Evolutionary conservation across 2,888 invertebrate genomes (phyloP).

Genomic region (Phyto melanocephala): DNA sequence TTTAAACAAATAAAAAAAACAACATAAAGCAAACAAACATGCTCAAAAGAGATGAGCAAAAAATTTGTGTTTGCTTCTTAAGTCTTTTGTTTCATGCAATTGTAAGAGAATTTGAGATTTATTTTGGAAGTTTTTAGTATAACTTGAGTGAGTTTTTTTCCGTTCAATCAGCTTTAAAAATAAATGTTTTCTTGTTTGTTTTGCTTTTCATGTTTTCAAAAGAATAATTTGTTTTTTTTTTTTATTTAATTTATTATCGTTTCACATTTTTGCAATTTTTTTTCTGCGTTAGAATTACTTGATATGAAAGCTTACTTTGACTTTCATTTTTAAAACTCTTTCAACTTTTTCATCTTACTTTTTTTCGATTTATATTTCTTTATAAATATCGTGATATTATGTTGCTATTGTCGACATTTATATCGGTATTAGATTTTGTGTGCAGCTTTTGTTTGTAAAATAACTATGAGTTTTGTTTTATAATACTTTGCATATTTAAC

Average conservation of each 20-base stretch:
- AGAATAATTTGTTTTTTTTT: not conserved
- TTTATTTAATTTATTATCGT: not conserved
- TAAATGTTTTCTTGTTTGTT: slow-evolving; percentile 12
- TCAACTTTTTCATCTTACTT: not conserved
- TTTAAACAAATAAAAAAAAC: not conserved
- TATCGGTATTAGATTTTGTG: not conserved
- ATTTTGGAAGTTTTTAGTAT: slow-evolving; percentile 33
- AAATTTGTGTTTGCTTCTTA: slow-evolving; percentile 28
- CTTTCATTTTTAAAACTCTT: slow-evolving; percentile 17
- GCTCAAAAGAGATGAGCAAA: slow-evolving; percentile 4
- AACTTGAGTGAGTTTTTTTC: not conserved
- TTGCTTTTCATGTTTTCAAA: slow-evolving; percentile 1
- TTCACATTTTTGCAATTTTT: not conserved
- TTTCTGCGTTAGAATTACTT: not conserved
- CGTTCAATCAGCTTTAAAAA: not conserved
- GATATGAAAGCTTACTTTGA: slow-evolving; percentile 39
- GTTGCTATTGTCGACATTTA: not conserved
- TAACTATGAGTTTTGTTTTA: not conserved
- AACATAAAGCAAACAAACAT: not conserved
- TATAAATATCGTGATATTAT: not conserved
- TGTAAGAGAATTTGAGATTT: not conserved
- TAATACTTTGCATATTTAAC: not conserved
- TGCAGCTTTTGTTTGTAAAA: not conserved
- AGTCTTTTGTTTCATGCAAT: slow-evolving; percentile 39
- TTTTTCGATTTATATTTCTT: not conserved